These are phyloP conservation scores for Zelostemma sp. DNA, from an alignment of 1,140 invertebrate genomes.

Conservation along the genomic window DNA sequence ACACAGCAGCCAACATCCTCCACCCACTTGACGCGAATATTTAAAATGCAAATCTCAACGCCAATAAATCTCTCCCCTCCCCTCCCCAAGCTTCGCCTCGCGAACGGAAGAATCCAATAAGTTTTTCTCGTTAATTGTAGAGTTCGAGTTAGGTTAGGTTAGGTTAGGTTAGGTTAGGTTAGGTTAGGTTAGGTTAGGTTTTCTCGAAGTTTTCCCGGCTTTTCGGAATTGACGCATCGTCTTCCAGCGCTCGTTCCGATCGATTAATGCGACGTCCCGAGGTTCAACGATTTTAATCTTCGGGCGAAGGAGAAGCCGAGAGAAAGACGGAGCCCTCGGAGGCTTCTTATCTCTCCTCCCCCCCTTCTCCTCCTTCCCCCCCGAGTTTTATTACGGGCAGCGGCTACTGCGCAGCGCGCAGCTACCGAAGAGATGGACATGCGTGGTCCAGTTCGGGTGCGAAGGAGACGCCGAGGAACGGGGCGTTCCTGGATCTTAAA, in stretches of 20 bases:
- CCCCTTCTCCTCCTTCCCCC: slow-evolving; percentile 15
- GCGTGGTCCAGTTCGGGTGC: neutral
- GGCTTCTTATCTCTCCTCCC: slow-evolving; percentile 40
- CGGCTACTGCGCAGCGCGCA: slow-evolving; percentile 59
- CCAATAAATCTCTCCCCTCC: slow-evolving; percentile 60
- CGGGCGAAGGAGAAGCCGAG: too few species aligned
- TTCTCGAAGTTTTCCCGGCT: too few species aligned
- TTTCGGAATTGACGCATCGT: slow-evolving; percentile 32
- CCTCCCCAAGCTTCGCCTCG: too few species aligned
- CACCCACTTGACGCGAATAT: slow-evolving; percentile 53
- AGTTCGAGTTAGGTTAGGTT: too few species aligned
- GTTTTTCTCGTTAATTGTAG: too few species aligned
- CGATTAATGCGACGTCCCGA: slow-evolving; percentile 38
- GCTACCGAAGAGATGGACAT: slow-evolving; percentile 38
- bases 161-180: too few species aligned
- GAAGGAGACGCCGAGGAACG: neutral
- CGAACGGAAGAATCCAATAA: too few species aligned
- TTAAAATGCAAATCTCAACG: slow-evolving; percentile 64
- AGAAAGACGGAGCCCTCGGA: slow-evolving; percentile 37
- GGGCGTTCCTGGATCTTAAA: slow-evolving; percentile 43
- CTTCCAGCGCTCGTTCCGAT: slow-evolving; percentile 39
- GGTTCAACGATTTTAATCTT: slow-evolving; percentile 62
- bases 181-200: too few species aligned
- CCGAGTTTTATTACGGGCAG: slow-evolving; percentile 57
- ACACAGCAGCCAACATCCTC: slow-evolving; percentile 42